phyloP scores from a whole-genome alignment of 2,113 vertebrate species.

The Trogon melanurus region DNA sequence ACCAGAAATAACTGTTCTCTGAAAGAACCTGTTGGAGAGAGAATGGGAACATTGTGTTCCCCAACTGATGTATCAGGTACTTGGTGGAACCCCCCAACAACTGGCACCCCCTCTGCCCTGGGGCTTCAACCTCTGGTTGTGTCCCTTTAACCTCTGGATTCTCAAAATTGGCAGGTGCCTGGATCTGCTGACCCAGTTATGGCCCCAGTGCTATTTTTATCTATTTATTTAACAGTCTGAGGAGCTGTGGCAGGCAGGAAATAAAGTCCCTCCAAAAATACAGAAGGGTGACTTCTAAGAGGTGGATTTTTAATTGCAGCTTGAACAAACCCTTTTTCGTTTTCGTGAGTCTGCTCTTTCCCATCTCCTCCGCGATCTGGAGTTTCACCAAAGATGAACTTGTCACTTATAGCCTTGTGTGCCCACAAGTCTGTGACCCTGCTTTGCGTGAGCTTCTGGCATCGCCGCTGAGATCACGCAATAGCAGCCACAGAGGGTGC shows the following conservation, averaged over 20 bases:
- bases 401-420: neutral
- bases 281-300: neutral
- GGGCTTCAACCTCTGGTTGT: neutral
- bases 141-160: neutral
- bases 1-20: neutral
- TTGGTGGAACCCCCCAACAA: neutral
- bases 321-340: neutral
- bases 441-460: neutral
- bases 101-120: neutral
- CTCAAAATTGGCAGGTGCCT: neutral
- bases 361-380: neutral
- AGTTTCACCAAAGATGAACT: neutral
- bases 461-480: neutral
- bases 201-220: neutral
- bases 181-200: neutral
- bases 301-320: conserved; percentile 18
- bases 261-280: conserved; percentile 14
- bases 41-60: neutral
- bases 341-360: neutral
- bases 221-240: conserved; percentile 7
- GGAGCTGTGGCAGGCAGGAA: conserved; percentile 23
- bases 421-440: neutral
- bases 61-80: neutral
- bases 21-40: neutral
- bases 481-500: neutral